These are phyloP conservation scores for Yoshiicerus persimilis DNA, from an alignment of 1,140 invertebrate species.

Conservation along the genomic window DNA sequence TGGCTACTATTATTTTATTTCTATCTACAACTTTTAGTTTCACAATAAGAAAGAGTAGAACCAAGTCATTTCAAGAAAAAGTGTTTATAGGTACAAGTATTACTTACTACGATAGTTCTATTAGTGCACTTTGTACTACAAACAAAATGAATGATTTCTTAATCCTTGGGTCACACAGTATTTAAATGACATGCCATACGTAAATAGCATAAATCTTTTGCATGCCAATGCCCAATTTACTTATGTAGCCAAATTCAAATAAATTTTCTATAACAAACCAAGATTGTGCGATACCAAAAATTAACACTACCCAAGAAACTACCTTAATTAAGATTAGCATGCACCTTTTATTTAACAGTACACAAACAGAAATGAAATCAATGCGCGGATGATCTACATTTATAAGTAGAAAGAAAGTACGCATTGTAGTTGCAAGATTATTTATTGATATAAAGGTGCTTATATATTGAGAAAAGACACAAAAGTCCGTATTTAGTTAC, in stretches of 20 bases:
- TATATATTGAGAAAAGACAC: not conserved
- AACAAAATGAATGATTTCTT: too few species aligned
- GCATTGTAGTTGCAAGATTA: too few species aligned
- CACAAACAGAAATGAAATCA: not conserved
- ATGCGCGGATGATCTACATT: too few species aligned
- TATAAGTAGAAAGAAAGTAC: not conserved
- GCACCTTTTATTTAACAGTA: not conserved
- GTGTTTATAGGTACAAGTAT: too few species aligned
- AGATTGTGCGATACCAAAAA: not conserved
- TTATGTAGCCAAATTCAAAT: not conserved
- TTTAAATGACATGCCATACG: not conserved
- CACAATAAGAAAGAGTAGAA: too few species aligned
- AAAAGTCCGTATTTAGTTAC: not conserved
- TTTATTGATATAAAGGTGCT: too few species aligned
- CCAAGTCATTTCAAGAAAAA: too few species aligned
- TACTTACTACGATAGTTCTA: too few species aligned
- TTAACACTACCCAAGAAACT: not conserved
- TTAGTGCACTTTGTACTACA: too few species aligned
- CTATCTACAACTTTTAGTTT: not conserved
- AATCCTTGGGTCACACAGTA: not conserved
- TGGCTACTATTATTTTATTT: not conserved
- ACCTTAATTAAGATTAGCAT: not conserved
- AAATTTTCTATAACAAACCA: not conserved
- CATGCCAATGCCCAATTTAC: not conserved
- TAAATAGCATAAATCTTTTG: not conserved